Conservation (phyloP, 2,888 invertebrate genomes). For the Drosophila eohydei region DNA sequence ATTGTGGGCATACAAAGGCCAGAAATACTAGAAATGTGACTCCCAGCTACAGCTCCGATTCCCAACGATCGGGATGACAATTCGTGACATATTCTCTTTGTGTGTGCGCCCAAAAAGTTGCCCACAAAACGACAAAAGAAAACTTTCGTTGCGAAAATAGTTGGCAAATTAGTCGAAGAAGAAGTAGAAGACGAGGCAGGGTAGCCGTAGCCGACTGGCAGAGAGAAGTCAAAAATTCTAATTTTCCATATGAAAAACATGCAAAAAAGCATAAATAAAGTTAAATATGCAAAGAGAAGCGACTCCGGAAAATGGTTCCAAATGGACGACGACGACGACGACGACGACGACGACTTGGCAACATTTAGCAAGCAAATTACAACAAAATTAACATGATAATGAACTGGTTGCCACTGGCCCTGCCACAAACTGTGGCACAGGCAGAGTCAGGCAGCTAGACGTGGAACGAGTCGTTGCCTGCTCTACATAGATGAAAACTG, state of each 20-base stretch:
- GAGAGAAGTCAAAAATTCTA: conserved; percentile 61
- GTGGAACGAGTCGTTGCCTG: conserved; percentile 2
- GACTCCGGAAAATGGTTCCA: conserved; percentile 64
- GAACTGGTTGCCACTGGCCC: conserved; percentile 57
- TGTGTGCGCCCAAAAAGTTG: conserved; percentile 52
- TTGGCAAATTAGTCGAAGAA: conserved; percentile 66
- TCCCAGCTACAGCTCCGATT: conserved; percentile 10
- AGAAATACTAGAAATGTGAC: conserved; percentile 11
- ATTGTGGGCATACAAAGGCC: conserved; percentile 13
- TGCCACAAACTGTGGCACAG: conserved; percentile 23
- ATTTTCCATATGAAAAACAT: conserved; percentile 77
- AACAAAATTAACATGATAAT: conserved; percentile 81
- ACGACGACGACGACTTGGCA: conserved; percentile 71
- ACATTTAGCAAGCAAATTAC: conserved; percentile 81
- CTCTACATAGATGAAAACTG: conserved; percentile 51
- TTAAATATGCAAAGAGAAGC: conserved; percentile 69
- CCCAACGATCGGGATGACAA: conserved; percentile 57
- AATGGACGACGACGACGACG: conserved; percentile 65
- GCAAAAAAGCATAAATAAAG: conserved; percentile 73
- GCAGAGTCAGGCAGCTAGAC: neutral
- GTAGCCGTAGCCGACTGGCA: no score
- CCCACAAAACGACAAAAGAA: conserved; percentile 48
- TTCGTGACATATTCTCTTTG: conserved; percentile 62
- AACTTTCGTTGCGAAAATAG: conserved; percentile 65
- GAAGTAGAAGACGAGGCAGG: neutral